Percentiles rank a stretch among this genome's conserved stretches.
Evolutionary conservation across 2,888 invertebrate genomes (phyloP).

Genomic region (Diarsia brunnea): DNA sequence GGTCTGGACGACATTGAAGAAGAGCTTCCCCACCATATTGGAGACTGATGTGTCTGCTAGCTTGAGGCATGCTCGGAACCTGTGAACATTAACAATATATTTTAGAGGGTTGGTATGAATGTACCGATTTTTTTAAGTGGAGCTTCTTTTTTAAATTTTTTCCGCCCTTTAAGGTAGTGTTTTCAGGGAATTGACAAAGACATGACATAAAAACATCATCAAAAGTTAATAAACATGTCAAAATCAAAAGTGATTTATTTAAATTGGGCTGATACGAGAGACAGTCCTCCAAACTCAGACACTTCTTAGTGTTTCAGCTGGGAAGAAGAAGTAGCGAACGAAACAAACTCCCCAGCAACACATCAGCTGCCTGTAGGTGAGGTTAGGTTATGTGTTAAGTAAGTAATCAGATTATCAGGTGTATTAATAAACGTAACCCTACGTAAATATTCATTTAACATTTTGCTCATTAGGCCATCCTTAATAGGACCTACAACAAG

Average conservation of each 20-base stretch:
- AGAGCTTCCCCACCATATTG: slow-evolving; percentile 97
- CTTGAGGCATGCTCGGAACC: slow-evolving; percentile 98
- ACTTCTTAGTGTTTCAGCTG: too few species aligned
- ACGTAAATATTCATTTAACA: background rate
- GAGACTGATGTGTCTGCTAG: slow-evolving; percentile 96
- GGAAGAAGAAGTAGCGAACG: too few species aligned
- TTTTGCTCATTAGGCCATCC: background rate
- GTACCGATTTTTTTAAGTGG: background rate
- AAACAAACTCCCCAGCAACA: too few species aligned
- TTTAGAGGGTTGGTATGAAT: background rate
- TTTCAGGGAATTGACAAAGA: background rate
- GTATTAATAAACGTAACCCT: background rate
- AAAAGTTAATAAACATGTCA: background rate
- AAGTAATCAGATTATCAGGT: background rate
- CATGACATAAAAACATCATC: background rate
- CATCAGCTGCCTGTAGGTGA: too few species aligned
- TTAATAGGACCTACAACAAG: background rate
- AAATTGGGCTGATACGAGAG: too few species aligned
- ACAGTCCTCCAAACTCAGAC: too few species aligned
- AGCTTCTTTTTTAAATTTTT: background rate
- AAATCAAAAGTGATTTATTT: too few species aligned
- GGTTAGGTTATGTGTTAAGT: too few species aligned
- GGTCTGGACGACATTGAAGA: slow-evolving; percentile 98
- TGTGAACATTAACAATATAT: slow-evolving; percentile 78
- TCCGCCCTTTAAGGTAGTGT: too few species aligned